Conservation (phyloP, 2,113 vertebrate species). For the Lagopus leucura region DNA sequence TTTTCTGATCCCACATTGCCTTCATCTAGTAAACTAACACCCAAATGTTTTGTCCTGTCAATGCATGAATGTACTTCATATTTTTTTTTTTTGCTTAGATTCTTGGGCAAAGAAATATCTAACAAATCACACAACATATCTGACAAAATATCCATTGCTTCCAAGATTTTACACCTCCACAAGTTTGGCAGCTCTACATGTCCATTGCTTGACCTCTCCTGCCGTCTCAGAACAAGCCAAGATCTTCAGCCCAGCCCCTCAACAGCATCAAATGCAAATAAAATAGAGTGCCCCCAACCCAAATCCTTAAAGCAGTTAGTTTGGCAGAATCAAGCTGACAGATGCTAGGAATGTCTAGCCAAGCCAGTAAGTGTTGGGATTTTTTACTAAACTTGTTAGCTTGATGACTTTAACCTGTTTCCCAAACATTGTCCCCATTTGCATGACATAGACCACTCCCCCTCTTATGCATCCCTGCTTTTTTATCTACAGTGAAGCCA, state of each 20-base stretch:
- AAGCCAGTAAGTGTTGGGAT: background rate
- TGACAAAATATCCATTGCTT: background rate
- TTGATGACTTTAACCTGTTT: background rate
- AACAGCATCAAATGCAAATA: background rate
- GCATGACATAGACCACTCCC: background rate
- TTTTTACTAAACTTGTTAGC: background rate
- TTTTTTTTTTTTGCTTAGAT: background rate
- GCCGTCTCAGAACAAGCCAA: background rate
- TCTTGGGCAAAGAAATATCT: background rate
- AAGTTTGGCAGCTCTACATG: background rate
- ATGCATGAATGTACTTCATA: background rate
- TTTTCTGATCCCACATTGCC: accelerated
- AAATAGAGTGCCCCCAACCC: background rate
- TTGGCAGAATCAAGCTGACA: background rate
- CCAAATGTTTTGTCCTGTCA: background rate
- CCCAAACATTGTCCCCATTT: background rate
- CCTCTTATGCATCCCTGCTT: background rate
- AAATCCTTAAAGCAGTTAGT: background rate
- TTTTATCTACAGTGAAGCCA: background rate
- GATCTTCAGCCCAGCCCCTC: background rate
- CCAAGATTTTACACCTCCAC: background rate
- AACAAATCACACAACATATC: background rate
- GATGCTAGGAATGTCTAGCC: background rate
- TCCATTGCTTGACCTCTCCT: background rate
- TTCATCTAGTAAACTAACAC: background rate